A percentile compares a stretch with the other conserved stretches of the same genome.
Evolutionary conservation across 2,797 vertebrate genomes (phyloP).

Genomic region (Bryconaethiops microstoma): DNA sequence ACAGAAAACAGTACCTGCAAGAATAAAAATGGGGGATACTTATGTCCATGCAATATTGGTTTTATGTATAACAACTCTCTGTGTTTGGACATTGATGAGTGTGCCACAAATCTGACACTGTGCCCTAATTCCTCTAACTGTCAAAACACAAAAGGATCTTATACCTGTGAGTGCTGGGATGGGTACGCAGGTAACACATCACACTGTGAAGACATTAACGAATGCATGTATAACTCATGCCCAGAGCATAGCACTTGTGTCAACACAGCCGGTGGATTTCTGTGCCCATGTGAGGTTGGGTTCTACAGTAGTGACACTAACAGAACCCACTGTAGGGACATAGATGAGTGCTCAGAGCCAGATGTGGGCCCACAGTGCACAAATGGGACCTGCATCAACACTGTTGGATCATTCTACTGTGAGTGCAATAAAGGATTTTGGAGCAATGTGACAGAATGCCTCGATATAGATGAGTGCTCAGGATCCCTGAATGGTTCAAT

Average conservation of each 20-base stretch:
- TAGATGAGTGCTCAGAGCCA: conserved; percentile 73
- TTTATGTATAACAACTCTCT: conserved; percentile 68
- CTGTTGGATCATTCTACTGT: conserved; percentile 78
- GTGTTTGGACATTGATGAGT: conserved; percentile 73
- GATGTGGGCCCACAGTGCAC: conserved; percentile 62
- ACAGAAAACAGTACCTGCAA: conserved; percentile 73
- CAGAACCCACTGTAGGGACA: conserved; percentile 70
- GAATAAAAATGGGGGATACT: conserved; percentile 74
- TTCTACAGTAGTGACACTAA: conserved; percentile 62
- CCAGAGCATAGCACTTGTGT: conserved; percentile 75
- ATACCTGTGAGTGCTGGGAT: conserved; percentile 74
- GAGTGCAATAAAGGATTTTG: conserved; percentile 75
- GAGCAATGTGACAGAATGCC: conserved; percentile 72
- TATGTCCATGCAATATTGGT: conserved; percentile 75
- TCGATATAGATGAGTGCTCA: conserved; percentile 81
- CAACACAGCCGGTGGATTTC: conserved; percentile 73
- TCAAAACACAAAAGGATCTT: conserved; percentile 74
- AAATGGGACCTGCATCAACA: conserved; percentile 78
- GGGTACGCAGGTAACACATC: conserved; percentile 73
- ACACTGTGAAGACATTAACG: conserved; percentile 75
- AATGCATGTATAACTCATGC: conserved; percentile 75
- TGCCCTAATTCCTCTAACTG: conserved; percentile 78
- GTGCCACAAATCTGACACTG: conserved; percentile 53
- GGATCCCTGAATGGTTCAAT: conserved; percentile 60
- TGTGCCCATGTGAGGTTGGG: conserved; percentile 75